Evolutionary conservation across 2,888 invertebrate species (phyloP).

Genomic region (Epirrhoe tristata): DNA sequence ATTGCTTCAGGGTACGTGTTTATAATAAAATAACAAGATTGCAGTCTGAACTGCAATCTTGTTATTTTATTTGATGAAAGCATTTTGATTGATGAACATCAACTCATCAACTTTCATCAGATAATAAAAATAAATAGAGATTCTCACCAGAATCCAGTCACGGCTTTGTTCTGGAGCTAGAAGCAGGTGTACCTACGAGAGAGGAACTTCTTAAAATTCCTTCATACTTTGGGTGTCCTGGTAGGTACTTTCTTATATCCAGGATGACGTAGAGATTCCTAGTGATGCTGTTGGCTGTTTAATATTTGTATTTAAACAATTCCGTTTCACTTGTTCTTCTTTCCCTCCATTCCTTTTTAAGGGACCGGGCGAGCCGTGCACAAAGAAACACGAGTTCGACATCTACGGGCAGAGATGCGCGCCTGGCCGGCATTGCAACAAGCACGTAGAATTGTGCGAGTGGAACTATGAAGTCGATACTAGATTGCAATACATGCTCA

Average conservation of each 20-base stretch:
- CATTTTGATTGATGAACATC: too few species aligned
- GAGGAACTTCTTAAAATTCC: too few species aligned
- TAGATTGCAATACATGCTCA: conserved; percentile 55
- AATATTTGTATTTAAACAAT: too few species aligned
- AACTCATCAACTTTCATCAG: too few species aligned
- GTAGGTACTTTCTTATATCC: too few species aligned
- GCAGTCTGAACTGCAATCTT: too few species aligned
- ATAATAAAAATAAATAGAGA: neutral
- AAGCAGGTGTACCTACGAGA: too few species aligned
- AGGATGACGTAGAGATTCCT: too few species aligned
- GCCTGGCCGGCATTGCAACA: conserved; percentile 69
- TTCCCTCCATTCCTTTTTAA: conserved; percentile 36
- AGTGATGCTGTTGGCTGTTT: too few species aligned
- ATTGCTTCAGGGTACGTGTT: conserved; percentile 69
- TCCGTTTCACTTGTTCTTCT: neutral
- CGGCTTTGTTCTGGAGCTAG: neutral
- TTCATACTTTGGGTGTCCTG: too few species aligned
- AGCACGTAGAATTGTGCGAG: conserved; percentile 61
- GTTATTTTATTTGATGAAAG: too few species aligned
- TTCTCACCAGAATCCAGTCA: conserved; percentile 4
- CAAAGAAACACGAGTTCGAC: conserved; percentile 68
- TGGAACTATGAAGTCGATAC: conserved; percentile 58
- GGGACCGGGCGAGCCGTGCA: conserved; percentile 74
- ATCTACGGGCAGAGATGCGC: conserved; percentile 70
- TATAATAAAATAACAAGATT: neutral